Percentiles rank a stretch among this genome's conserved stretches.
phyloP scores from a whole-genome alignment of 2,888 invertebrate species.

The Megalurothrips usitatus region DNA sequence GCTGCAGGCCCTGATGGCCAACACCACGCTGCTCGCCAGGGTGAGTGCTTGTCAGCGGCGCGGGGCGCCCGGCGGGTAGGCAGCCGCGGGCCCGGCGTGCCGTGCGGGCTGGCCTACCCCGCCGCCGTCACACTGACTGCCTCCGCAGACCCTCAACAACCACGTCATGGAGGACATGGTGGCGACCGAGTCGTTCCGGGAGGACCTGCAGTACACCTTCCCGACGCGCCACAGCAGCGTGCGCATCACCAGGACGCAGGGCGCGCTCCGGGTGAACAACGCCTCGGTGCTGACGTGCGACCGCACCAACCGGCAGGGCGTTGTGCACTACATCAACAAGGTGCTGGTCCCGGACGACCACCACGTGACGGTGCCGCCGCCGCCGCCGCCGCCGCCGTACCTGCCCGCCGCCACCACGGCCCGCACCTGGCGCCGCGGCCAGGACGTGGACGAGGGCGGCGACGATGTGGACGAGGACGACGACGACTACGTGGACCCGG shows the following conservation, averaged over 20 bases:
- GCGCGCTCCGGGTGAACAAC: slow-evolving; percentile 44
- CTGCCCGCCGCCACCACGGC: slow-evolving; percentile 28
- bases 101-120: background rate
- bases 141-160: slow-evolving; percentile 46
- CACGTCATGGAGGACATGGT: slow-evolving; percentile 49
- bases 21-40: slow-evolving; percentile 43
- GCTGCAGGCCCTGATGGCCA: slow-evolving; percentile 43
- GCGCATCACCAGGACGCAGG: slow-evolving; percentile 45
- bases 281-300: slow-evolving; percentile 46
- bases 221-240: slow-evolving; percentile 44
- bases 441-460: slow-evolving; percentile 19
- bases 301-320: slow-evolving; percentile 48
- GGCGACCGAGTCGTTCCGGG: slow-evolving; percentile 47
- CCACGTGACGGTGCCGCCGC: slow-evolving; percentile 32
- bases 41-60: slow-evolving; percentile 37
- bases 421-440: slow-evolving; percentile 28
- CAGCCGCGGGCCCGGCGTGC: background rate
- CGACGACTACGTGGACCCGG: slow-evolving; percentile 17
- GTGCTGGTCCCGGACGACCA: slow-evolving; percentile 46
- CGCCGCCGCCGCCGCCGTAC: slow-evolving; percentile 10
- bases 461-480: background rate
- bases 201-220: slow-evolving; percentile 44
- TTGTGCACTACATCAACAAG: slow-evolving; percentile 49
- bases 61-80: no score
- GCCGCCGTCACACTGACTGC: background rate